These are phyloP conservation scores for Oryzias sinensis DNA, from an alignment of 2,797 vertebrate species.

Conservation along the genomic window DNA sequence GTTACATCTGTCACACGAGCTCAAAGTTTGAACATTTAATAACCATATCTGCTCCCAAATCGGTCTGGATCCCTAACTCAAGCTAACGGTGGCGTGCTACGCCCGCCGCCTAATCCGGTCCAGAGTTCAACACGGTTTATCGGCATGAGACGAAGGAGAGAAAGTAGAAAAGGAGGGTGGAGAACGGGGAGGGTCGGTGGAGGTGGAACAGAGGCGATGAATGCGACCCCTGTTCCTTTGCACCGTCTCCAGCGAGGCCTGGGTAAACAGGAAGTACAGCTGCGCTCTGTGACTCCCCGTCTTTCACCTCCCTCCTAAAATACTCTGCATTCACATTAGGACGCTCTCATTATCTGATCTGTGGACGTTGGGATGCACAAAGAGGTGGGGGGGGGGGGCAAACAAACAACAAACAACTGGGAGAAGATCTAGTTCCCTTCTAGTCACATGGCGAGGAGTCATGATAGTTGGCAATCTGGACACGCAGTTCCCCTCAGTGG, in stretches of 20 bases:
- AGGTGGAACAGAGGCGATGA: conserved; percentile 75
- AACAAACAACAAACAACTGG: conserved; percentile 13
- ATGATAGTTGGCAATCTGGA: conserved; percentile 94
- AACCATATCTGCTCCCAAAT: conserved; percentile 22
- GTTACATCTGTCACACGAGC: conserved; percentile 14
- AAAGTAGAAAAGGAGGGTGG: conserved; percentile 35
- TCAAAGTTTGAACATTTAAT: conserved; percentile 19
- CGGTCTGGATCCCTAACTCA: conserved; percentile 7
- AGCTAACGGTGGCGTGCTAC: conserved; percentile 3
- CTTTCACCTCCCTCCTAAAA: conserved; percentile 42
- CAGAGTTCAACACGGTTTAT: conserved; percentile 38
- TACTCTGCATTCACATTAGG: conserved; percentile 25
- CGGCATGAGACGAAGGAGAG: conserved; percentile 27
- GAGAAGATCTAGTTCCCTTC: conserved; percentile 26
- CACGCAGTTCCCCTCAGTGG: conserved; percentile 89
- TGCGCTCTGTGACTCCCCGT: conserved; percentile 56
- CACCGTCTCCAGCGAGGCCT: conserved; percentile 84
- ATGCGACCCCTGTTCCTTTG: conserved; percentile 90
- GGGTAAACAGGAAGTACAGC: conserved; percentile 92
- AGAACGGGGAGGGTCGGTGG: conserved; percentile 54
- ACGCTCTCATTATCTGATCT: conserved; percentile 11
- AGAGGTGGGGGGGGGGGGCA: conserved; percentile 4
- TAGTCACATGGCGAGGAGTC: conserved; percentile 59
- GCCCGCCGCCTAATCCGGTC: conserved; percentile 23
- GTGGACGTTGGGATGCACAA: background rate